Base-by-base conservation (phyloP, 2,113 vertebrate genomes). In the Poeciliopsis occidentalis region DNA sequence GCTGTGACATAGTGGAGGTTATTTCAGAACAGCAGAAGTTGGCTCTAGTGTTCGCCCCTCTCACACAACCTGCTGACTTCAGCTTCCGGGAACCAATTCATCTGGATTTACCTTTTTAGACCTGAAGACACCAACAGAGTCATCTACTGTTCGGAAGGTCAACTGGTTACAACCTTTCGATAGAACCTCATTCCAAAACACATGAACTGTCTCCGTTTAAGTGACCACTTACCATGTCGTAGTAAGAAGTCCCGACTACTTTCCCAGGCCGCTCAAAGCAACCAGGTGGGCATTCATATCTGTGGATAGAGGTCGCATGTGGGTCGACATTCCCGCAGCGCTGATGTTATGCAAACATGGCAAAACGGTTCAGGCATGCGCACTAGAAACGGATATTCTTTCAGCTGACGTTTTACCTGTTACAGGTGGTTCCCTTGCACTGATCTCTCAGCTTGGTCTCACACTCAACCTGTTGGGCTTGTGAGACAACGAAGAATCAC, bases 391-490 rank as follows among this genome's bases (percentile, higher is more conserved):
- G 4, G 17, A 51, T 22, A 54, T 22, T 24, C 19, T 54, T 54
- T 54, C 5, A 54, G 47, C 27, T 12, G 15, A 37, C 4, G 13
- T 63, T 37, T 60, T 94, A 99, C 98, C 98, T 97, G 92, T 99
- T 99, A 71, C 98, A 99, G 44, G 98, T 97, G 60, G 98, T 99
- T 85, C 97, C 98, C 95, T 99, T 99, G 93, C 98, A 99, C 63
- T 93, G 95, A 89, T 99, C 98, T 85, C 98, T 95, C 82, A 99
- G 90, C 83, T 96, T 96, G 19, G 96, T 95, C 81, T 99, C 96
- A 93, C 98, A 99, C n/a, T 95, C 94, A 68, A 99, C 94, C 87
- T 97, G 96, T 89, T 99, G 98, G 89, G 95, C 98, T 99, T 80
- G 78, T 72, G 74, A 15, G 0, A 73, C 13, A 71, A 71, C 10